Percentiles rank a stretch among this genome's conserved stretches.
Conservation (phyloP, 2,888 invertebrate genomes). For the Cistogaster globosa region DNA sequence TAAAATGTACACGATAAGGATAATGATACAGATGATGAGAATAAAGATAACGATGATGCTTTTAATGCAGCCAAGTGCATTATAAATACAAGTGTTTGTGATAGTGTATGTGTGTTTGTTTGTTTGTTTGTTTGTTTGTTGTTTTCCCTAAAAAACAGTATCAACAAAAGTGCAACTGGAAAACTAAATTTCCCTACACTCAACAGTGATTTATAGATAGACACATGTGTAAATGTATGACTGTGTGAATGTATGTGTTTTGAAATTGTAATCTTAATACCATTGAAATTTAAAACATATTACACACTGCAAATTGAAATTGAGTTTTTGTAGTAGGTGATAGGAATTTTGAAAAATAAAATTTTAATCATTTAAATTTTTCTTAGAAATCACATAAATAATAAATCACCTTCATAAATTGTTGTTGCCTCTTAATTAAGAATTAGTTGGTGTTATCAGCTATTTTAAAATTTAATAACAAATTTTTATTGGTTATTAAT, state of each 20-base stretch:
- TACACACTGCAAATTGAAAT: constrained; percentile 26
- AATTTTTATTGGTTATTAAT: neutral
- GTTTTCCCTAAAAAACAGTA: neutral
- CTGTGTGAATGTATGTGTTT: neutral
- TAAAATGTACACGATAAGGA: constrained; percentile 22
- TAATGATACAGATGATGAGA: constrained; percentile 21
- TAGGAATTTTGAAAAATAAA: constrained; percentile 28
- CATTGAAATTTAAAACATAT: constrained; percentile 46
- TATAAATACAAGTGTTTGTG: neutral
- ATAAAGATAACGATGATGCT: constrained; percentile 48
- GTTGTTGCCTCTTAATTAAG: neutral
- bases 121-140: too few relatives aligned
- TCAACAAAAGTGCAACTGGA: constrained; percentile 20
- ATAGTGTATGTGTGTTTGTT: neutral
- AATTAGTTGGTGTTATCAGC: neutral
- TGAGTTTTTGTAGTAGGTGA: constrained; percentile 38
- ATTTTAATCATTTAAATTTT: constrained; percentile 22
- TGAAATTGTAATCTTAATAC: constrained; percentile 22
- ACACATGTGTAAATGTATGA: neutral
- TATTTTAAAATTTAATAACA: neutral
- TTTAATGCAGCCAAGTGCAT: constrained; percentile 34
- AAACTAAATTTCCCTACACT: constrained; percentile 17
- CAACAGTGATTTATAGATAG: neutral
- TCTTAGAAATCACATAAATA: constrained; percentile 3
- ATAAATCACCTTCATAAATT: constrained; percentile 22